Conservation (phyloP, 2,888 invertebrate species). For the Yponomeuta plumbellus region DNA sequence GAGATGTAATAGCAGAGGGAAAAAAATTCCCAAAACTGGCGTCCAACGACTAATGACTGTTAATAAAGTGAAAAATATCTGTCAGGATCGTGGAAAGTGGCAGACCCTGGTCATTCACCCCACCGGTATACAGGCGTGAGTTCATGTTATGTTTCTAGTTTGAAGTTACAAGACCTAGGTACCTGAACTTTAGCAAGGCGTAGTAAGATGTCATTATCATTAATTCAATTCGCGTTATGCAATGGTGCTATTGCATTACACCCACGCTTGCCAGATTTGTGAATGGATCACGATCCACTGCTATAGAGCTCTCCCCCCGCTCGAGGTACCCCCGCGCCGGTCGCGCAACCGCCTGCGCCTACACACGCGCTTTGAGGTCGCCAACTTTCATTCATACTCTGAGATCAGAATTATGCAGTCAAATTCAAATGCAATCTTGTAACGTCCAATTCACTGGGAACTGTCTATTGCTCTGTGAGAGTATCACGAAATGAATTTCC, state of each 20-base stretch:
- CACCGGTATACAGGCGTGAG: no score
- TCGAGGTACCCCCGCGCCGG: neutral
- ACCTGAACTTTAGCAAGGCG: neutral
- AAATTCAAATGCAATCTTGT: slow-evolving; percentile 16
- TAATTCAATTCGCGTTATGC: slow-evolving; percentile 8
- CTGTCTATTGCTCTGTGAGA: no score
- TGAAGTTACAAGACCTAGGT: no score
- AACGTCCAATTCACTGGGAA: neutral
- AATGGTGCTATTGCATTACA: slow-evolving; percentile 9
- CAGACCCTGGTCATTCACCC: no score
- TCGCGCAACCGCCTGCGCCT: slow-evolving; percentile 51
- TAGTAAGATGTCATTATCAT: neutral
- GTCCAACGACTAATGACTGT: no score
- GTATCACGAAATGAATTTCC: no score
- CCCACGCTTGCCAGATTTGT: slow-evolving; percentile 24
- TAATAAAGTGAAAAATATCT: no score
- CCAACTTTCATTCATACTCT: slow-evolving; percentile 68
- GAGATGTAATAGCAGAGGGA: no score
- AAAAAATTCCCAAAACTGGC: no score
- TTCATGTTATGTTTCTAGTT: no score
- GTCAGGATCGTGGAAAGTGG: no score
- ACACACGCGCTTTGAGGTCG: slow-evolving; percentile 63
- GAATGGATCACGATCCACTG: slow-evolving; percentile 26
- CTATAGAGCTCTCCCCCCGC: slow-evolving; percentile 15
- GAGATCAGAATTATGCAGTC: slow-evolving; percentile 27